phyloP scores from a whole-genome alignment of 2,888 invertebrate species.

The Aspidapion aeneum region DNA sequence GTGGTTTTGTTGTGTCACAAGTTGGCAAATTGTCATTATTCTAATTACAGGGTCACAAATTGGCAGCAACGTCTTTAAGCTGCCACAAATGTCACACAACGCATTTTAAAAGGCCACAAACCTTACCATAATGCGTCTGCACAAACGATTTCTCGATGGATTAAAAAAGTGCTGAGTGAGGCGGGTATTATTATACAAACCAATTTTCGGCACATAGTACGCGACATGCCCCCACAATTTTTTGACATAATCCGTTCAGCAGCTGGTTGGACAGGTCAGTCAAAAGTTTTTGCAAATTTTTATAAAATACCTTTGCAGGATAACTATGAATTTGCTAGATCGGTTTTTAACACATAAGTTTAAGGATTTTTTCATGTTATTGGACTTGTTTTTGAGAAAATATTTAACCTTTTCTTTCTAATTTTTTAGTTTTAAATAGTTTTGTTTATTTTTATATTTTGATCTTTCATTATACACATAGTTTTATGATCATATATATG shows the following conservation, averaged over 20 bases:
- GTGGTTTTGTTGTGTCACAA: no score
- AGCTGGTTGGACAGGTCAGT: conserved; percentile 11
- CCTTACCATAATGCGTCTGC: conserved; percentile 14
- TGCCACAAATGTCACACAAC: no score
- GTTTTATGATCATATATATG: no score
- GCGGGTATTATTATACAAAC: conserved; percentile 27
- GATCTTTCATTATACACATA: no score
- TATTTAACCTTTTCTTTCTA: neutral
- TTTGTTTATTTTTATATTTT: no score
- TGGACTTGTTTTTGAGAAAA: neutral
- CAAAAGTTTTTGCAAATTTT: neutral
- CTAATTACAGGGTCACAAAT: no score
- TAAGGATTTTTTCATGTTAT: neutral
- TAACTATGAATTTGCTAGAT: neutral
- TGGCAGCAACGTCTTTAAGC: no score
- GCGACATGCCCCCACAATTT: conserved; percentile 10
- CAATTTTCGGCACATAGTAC: conserved; percentile 12
- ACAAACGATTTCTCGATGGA: conserved; percentile 20
- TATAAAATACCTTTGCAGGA: neutral
- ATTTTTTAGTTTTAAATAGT: neutral
- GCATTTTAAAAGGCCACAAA: no score
- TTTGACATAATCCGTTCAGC: conserved; percentile 4
- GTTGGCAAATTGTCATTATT: no score
- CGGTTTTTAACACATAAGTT: neutral
- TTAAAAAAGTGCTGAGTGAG: conserved; percentile 18